Evolutionary conservation across 2,797 vertebrate genomes (phyloP).

Genomic region (Schizopygopsis malacanthus): DNA sequence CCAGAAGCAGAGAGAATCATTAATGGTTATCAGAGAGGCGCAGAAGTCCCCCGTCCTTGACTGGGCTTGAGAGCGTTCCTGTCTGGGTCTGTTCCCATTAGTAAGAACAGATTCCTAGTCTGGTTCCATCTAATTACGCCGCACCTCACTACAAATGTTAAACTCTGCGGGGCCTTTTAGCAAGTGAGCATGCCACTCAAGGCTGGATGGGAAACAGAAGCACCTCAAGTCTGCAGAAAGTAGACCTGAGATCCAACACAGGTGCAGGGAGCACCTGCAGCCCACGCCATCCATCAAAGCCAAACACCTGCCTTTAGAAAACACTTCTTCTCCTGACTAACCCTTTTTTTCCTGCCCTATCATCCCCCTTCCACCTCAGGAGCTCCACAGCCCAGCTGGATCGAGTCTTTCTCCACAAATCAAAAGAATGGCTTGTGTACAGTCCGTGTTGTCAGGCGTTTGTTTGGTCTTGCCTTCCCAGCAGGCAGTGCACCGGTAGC

Average conservation of each 20-base stretch:
- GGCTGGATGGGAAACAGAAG: constrained; percentile 39
- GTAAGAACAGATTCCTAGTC: constrained; percentile 43
- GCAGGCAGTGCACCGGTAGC: constrained; percentile 76
- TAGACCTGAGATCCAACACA: constrained; percentile 36
- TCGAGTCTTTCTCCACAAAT: constrained; percentile 84
- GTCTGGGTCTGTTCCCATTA: constrained; percentile 34
- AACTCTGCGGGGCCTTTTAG: constrained; percentile 47
- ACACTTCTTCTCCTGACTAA: constrained; percentile 56
- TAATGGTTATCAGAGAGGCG: constrained; percentile 46
- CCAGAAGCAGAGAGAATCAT: constrained; percentile 63
- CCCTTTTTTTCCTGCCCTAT: constrained; percentile 79
- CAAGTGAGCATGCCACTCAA: constrained; percentile 25
- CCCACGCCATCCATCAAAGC: constrained; percentile 46
- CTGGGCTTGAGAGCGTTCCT: constrained; percentile 24
- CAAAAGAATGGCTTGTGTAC: constrained; percentile 80
- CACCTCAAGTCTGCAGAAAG: constrained; percentile 47
- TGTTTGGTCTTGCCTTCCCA: constrained; percentile 80
- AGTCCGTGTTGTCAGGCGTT: constrained; percentile 77
- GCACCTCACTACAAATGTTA: constrained; percentile 47
- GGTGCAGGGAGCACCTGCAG: constrained; percentile 48
- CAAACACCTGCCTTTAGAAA: constrained; percentile 39
- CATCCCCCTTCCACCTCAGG: constrained; percentile 67
- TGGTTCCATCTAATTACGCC: constrained; percentile 43
- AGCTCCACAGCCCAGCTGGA: constrained; percentile 74
- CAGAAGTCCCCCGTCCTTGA: constrained; percentile 51